Evolutionary conservation across 2,888 invertebrate species (phyloP).

Genomic region (Choristoneura rosaceana): DNA sequence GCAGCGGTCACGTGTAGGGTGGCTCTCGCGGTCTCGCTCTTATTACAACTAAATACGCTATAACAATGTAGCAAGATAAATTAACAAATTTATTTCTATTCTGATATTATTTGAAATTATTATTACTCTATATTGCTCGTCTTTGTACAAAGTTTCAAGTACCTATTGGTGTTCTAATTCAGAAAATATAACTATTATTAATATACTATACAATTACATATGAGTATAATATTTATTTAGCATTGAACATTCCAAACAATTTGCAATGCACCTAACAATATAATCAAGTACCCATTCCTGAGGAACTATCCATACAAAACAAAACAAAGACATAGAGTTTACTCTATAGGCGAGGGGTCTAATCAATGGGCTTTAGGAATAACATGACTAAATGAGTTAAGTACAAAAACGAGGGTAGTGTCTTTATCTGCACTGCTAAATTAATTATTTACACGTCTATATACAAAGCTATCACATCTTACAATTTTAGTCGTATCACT

Average conservation of each 20-base stretch:
- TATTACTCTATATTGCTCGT: constrained; percentile 83
- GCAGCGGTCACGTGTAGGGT: constrained; percentile 37
- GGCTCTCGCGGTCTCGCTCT: constrained; percentile 28
- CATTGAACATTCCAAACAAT: constrained; percentile 64
- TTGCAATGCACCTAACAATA: constrained; percentile 68
- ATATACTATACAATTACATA: constrained; percentile 73
- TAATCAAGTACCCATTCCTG: constrained; percentile 65
- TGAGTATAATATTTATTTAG: constrained; percentile 62
- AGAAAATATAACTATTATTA: constrained; percentile 71
- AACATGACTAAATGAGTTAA: constrained; percentile 75
- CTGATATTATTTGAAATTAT: constrained; percentile 68
- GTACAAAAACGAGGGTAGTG: constrained; percentile 79
- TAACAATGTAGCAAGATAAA: constrained; percentile 77
- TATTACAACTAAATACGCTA: constrained; percentile 71
- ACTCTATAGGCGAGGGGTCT: constrained; percentile 58
- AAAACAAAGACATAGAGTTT: constrained; percentile 57
- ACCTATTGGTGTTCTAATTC: constrained; percentile 82
- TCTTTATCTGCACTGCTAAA: constrained; percentile 71
- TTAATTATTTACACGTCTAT: constrained; percentile 79
- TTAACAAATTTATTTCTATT: constrained; percentile 65
- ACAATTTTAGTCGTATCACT: constrained; percentile 80
- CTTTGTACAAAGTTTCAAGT: constrained; percentile 84
- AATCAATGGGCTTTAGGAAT: constrained; percentile 49
- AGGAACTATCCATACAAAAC: constrained; percentile 72
- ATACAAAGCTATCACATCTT: constrained; percentile 85